Base-by-base conservation (phyloP, 2,888 invertebrate genomes). In the Tortrix viridana region DNA sequence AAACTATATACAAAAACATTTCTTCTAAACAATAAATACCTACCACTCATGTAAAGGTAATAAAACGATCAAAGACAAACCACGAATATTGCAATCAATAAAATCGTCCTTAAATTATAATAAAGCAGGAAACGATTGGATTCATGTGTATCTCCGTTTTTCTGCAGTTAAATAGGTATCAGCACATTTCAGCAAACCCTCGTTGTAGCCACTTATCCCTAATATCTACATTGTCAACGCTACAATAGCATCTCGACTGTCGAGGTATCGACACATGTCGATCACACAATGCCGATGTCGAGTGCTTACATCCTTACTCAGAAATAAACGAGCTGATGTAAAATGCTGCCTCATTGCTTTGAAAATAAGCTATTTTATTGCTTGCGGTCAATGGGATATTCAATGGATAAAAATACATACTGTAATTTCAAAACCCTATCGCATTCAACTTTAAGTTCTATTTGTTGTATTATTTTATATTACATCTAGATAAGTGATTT, bases 221-320 rank as follows among this genome's bases (percentile, higher is more conserved):
- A 63, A 55, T 65, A 50, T 58, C 52, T 52, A 67, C 65, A 65
- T 62, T 70, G 67, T 65, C 67, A 65, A 56, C 32, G 58, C 75
- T 71, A 74, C 75, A 74, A 73, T 76, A 70, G 73, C 69, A 76
- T 76, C 71, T 68, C 54, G 60, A 64, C 65, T 60, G 65, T 72
- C 76, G 77, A 81, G 82, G 83, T 84, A 84, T 86, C 84, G 88
- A 86, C 89, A 89, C 86, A 89, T 88, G 86, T 84, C 85, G 84
- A 82, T 81, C 75, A 70, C 69, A 68, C 78, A 79, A 87, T 88
- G 86, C 87, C 84, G 73, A 72, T 62, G 70, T 72, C 67, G 70
- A 72, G 70, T 77, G 73, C 83, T 80, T 76, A 87, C 85, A 85
- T 86, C 86, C 85, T 83, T 58, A 41, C 52, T 32, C 23, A 32